Conservation (phyloP, 2,113 vertebrate genomes). For the Mustelus asterias region DNA sequence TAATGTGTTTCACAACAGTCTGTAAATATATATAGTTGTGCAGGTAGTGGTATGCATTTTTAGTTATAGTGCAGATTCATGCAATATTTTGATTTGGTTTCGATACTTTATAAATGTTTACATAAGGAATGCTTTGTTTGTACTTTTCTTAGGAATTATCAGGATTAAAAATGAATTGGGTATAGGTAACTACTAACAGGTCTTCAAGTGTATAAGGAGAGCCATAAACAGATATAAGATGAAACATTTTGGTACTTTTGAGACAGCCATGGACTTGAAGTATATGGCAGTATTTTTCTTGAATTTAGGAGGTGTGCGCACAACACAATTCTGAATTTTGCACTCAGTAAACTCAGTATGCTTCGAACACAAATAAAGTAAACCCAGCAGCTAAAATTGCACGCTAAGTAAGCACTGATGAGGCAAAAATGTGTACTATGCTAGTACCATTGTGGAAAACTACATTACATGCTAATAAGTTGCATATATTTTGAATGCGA, state of each 20-base stretch:
- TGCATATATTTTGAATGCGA: neutral
- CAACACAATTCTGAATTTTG: neutral
- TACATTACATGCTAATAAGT: neutral
- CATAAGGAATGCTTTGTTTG: constrained; percentile 15
- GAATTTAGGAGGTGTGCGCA: neutral
- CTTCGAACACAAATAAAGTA: neutral
- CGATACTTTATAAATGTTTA: constrained; percentile 30
- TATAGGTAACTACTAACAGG: neutral
- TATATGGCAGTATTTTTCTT: neutral
- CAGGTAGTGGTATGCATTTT: constrained; percentile 88
- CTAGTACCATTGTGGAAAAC: neutral
- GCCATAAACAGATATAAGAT: neutral
- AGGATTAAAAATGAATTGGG: neutral
- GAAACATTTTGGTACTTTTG: constrained; percentile 14
- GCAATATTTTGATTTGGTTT: constrained; percentile 57
- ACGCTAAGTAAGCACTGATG: neutral
- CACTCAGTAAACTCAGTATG: neutral
- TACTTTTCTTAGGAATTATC: constrained; percentile 20
- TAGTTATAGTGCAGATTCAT: constrained; percentile 83
- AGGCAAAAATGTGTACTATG: neutral
- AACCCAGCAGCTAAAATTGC: neutral
- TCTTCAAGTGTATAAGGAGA: constrained; percentile 8
- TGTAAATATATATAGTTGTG: constrained; percentile 98
- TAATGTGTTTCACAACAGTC: constrained; percentile 81
- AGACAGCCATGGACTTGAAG: neutral